These are phyloP conservation scores for Liopterus haemorrhoidalis DNA, from an alignment of 2,888 invertebrate genomes.

Conservation along the genomic window DNA sequence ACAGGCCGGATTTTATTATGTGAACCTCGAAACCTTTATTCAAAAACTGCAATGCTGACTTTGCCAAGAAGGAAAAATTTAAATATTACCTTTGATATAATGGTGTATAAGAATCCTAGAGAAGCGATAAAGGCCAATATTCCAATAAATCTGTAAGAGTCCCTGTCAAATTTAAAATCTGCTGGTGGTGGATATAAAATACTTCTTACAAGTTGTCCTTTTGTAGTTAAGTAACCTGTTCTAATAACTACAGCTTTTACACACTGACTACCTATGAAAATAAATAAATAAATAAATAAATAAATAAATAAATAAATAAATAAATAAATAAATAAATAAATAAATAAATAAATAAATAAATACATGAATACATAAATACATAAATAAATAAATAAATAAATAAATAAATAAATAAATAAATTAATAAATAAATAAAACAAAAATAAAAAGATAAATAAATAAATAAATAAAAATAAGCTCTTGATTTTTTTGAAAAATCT, in stretches of 20 bases:
- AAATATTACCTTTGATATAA: slow-evolving; percentile 80
- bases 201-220: slow-evolving; percentile 79
- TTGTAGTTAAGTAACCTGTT: slow-evolving; percentile 86
- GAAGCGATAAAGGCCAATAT: slow-evolving; percentile 73
- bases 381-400: not conserved
- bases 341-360: too few relatives aligned
- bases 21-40: too few relatives aligned
- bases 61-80: too few relatives aligned
- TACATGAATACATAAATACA: not conserved
- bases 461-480: not conserved
- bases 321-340: not conserved
- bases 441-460: slow-evolving; percentile 1
- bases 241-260: slow-evolving; percentile 66
- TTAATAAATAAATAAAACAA: not conserved
- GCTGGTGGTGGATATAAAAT: slow-evolving; percentile 94
- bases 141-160: slow-evolving; percentile 85
- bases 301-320: not conserved
- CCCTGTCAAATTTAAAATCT: slow-evolving; percentile 92
- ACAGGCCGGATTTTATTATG: too few relatives aligned
- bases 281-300: slow-evolving; percentile 2
- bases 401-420: not conserved
- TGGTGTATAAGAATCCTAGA: slow-evolving; percentile 80
- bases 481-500: not conserved
- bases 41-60: too few relatives aligned
- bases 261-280: slow-evolving; percentile 30